Evolutionary conservation across 2,797 vertebrate genomes (phyloP).

Genomic region (Acanthurus tractus): DNA sequence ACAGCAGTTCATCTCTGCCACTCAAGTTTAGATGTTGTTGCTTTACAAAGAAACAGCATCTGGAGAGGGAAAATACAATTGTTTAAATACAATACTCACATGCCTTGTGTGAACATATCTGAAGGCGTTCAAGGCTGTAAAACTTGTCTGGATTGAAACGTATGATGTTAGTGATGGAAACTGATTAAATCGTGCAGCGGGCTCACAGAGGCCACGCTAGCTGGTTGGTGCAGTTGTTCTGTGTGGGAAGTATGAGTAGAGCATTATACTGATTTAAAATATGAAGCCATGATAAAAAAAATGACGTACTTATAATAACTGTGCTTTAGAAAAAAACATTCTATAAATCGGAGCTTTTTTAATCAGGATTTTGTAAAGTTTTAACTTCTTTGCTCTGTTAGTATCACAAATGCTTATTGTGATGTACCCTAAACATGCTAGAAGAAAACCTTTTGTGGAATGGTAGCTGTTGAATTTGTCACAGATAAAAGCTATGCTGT

Average conservation of each 20-base stretch:
- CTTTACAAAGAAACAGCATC: conserved; percentile 5
- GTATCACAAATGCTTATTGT: background rate
- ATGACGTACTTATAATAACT: too few relatives aligned
- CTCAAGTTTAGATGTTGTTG: conserved; percentile 20
- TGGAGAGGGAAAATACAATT: conserved; percentile 6
- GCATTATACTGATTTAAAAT: too few relatives aligned
- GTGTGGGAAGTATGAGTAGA: too few relatives aligned
- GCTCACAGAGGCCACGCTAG: too few relatives aligned
- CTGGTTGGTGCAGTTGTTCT: background rate
- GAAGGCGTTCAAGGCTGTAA: background rate
- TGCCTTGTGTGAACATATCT: background rate
- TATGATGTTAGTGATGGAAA: background rate
- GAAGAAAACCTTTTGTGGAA: background rate
- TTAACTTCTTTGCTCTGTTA: background rate
- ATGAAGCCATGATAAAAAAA: too few relatives aligned
- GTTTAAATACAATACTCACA: conserved; percentile 5
- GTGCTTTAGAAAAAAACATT: too few relatives aligned
- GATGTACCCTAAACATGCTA: background rate
- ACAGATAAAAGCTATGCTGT: background rate
- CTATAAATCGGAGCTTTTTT: too few relatives aligned
- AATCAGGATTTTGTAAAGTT: too few relatives aligned
- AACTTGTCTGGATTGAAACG: background rate
- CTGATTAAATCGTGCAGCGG: background rate
- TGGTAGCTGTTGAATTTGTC: background rate
- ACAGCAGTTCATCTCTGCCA: conserved; percentile 36